Percentiles rank a stretch among this genome's conserved stretches.
Conservation (phyloP, 1,140 invertebrate genomes). For the Cryptotermes secundus region DNA sequence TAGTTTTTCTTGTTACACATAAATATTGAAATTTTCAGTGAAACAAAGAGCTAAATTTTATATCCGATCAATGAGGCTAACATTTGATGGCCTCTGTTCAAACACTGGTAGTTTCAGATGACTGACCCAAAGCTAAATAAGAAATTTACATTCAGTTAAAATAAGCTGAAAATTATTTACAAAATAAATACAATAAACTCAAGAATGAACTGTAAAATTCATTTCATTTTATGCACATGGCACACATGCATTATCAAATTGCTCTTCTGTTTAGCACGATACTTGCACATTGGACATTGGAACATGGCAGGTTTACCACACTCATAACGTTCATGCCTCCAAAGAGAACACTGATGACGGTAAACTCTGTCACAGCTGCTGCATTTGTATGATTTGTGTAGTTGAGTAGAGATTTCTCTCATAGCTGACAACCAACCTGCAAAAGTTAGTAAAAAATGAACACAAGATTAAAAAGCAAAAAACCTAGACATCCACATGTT, state of each 20-base stretch:
- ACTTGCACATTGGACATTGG: slow-evolving; percentile 40
- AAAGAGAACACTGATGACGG: slow-evolving; percentile 41
- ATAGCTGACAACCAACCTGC: background rate
- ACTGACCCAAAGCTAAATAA: too few relatives aligned
- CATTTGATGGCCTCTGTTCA: too few relatives aligned
- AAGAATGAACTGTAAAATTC: background rate
- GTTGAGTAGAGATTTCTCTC: background rate
- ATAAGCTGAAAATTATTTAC: background rate
- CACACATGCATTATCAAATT: slow-evolving; percentile 42
- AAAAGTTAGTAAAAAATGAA: background rate
- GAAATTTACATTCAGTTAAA: too few relatives aligned
- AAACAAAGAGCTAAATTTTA: too few relatives aligned
- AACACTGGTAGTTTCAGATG: too few relatives aligned
- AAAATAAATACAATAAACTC: background rate
- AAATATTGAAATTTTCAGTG: too few relatives aligned
- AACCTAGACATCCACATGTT: too few relatives aligned
- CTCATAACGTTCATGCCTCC: slow-evolving; percentile 41
- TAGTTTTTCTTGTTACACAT: too few relatives aligned
- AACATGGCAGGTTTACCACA: slow-evolving; percentile 45
- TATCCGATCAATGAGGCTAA: too few relatives aligned
- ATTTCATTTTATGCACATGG: slow-evolving; percentile 1
- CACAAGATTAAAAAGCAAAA: background rate
- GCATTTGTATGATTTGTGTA: slow-evolving; percentile 38
- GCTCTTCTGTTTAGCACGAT: slow-evolving; percentile 31
- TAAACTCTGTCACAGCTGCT: slow-evolving; percentile 43